Conservation (phyloP, 2,797 vertebrate genomes). For the Pelodytes ibericus region DNA sequence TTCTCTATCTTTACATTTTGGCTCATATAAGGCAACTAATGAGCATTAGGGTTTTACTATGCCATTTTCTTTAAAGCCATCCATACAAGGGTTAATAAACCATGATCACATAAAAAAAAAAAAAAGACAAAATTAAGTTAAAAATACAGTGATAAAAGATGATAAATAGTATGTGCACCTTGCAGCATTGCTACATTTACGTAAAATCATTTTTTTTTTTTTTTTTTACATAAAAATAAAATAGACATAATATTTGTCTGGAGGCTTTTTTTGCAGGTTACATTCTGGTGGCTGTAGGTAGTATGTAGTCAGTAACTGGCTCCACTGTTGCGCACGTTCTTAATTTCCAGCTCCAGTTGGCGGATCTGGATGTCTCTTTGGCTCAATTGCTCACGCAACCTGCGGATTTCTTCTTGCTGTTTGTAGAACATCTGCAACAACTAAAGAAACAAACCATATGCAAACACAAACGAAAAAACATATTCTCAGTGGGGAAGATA, state of each 20-base stretch:
- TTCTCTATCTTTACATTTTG: conserved; percentile 10
- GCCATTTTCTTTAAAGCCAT: background rate
- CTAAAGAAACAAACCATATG: conserved; percentile 64
- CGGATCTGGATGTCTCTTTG: conserved; percentile 87
- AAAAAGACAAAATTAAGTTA: conserved; percentile 47
- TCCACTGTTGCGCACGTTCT: conserved; percentile 74
- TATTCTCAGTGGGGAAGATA: no score
- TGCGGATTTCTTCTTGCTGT: conserved; percentile 93
- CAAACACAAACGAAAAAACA: background rate
- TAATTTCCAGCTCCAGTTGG: conserved; percentile 90
- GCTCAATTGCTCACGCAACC: conserved; percentile 79
- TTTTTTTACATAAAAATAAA: conserved; percentile 61
- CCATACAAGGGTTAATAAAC: conserved; percentile 38
- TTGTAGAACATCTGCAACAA: conserved; percentile 88
- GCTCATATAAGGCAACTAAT: conserved; percentile 12
- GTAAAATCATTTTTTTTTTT: conserved; percentile 51
- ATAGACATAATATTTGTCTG: conserved; percentile 54
- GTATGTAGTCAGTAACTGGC: conserved; percentile 66
- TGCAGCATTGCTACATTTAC: conserved; percentile 60
- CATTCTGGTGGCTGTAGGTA: conserved; percentile 58
- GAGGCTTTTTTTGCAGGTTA: conserved; percentile 38
- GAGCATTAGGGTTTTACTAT: background rate
- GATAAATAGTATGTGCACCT: conserved; percentile 62
- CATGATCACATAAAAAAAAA: conserved; percentile 45
- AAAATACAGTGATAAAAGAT: conserved; percentile 50